phyloP scores from a whole-genome alignment of 2,113 vertebrate genomes.

The Geothlypis trichas region DNA sequence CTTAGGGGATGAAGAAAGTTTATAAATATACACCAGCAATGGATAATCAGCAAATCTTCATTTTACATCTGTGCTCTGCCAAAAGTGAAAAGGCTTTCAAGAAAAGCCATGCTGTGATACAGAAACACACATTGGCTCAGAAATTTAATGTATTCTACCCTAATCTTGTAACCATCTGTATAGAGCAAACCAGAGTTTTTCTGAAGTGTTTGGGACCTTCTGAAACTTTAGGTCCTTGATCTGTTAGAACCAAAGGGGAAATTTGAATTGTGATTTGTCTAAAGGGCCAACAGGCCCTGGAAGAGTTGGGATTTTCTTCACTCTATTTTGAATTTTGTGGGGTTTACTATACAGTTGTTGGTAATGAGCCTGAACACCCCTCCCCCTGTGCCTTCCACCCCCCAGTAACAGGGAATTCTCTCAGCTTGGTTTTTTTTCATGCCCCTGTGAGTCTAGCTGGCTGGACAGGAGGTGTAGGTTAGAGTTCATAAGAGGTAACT shows the following conservation, averaged over 20 bases:
- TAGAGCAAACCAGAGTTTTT: not conserved
- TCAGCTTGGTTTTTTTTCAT: not conserved
- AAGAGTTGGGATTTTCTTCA: not conserved
- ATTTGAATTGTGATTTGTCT: not conserved
- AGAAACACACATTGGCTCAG: not conserved
- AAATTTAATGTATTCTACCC: not conserved
- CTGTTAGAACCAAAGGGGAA: not conserved
- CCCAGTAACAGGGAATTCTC: not conserved
- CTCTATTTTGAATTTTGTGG: not conserved
- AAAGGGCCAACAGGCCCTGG: not conserved
- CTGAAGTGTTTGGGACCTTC: not conserved
- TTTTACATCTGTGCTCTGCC: not conserved
- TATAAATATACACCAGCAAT: slow-evolving; percentile 9
- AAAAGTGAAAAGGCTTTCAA: not conserved
- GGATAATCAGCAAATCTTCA: not conserved
- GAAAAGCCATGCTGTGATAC: not conserved
- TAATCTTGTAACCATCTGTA: not conserved
- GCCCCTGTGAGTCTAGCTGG: not conserved
- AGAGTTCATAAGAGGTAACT: not conserved
- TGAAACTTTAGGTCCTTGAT: not conserved
- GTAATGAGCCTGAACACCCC: not conserved
- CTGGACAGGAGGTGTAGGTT: not conserved
- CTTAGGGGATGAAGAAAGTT: slow-evolving; percentile 25
- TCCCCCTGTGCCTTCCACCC: not conserved
- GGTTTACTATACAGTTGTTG: not conserved